Conservation (phyloP, 2,888 invertebrate species). For the Spisula subtruncata region DNA sequence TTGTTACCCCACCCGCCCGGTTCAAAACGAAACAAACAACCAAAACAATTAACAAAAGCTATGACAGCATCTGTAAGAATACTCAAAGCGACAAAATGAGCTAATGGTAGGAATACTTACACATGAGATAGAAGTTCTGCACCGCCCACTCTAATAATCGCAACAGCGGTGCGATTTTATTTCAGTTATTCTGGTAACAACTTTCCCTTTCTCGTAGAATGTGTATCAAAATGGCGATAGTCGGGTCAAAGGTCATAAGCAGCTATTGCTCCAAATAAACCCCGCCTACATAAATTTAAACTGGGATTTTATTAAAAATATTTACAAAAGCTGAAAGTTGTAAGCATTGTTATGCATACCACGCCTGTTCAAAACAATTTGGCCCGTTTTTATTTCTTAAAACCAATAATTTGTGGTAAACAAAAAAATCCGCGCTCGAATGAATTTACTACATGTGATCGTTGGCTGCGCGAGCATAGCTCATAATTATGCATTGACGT, state of each 20-base stretch:
- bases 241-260: conserved; percentile 76
- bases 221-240: conserved; percentile 75
- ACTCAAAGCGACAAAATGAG: background rate
- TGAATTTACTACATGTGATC: conserved; percentile 33
- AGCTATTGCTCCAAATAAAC: conserved; percentile 56
- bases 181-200: background rate
- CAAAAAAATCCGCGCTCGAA: conserved; percentile 37
- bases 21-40: conserved; percentile 25
- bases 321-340: background rate
- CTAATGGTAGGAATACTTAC: background rate
- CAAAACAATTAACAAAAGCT: conserved; percentile 18
- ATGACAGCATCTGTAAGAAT: background rate
- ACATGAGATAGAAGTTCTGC: conserved; percentile 18
- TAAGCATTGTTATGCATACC: no score
- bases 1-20: conserved; percentile 48
- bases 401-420: conserved; percentile 7
- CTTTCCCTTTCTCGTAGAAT: conserved; percentile 47
- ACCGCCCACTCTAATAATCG: conserved; percentile 2
- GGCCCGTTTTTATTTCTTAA: background rate
- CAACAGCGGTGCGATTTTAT: background rate
- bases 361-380: no score
- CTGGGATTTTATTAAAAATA: background rate
- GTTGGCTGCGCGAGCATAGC: conserved; percentile 39
- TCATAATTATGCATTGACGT: conserved; percentile 73
- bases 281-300: conserved; percentile 64